phyloP scores from a whole-genome alignment of 37 sponge, comb jelly and placozoan species.

The Mnemiopsis leidyi region DNA sequence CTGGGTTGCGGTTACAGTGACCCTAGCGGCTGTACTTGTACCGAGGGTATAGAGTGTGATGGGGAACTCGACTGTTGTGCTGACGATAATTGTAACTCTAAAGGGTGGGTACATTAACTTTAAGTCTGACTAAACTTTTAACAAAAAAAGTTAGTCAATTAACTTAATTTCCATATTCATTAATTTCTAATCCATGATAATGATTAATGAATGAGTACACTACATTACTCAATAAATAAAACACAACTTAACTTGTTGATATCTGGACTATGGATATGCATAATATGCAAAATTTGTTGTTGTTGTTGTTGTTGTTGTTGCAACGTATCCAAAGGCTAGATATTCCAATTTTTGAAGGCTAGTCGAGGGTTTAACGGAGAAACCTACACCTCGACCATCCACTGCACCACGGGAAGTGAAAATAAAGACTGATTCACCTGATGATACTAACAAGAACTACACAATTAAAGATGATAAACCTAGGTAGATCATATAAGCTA shows the following conservation, averaged over 20 bases:
- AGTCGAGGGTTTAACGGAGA: not conserved
- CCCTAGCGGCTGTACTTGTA: not conserved
- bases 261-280: too few relatives aligned
- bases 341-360: not conserved
- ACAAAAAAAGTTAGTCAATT: too few relatives aligned
- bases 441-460: not conserved
- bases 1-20: conserved; percentile 28
- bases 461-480: not conserved
- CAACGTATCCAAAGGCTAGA: not conserved
- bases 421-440: not conserved
- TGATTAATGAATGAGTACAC: too few relatives aligned
- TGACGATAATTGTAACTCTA: not conserved
- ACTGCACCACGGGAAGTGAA: not conserved
- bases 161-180: too few relatives aligned
- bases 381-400: not conserved
- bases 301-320: too few relatives aligned
- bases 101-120: not conserved
- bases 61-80: not conserved
- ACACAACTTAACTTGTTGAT: too few relatives aligned
- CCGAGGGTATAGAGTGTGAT: not conserved
- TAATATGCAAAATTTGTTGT: too few relatives aligned
- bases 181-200: too few relatives aligned
- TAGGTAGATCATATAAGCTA: not conserved
- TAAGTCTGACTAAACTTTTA: too few relatives aligned
- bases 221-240: too few relatives aligned